These are phyloP conservation scores for Grammomys dolichurus DNA, from an alignment of 2,113 vertebrate genomes.

Conservation along the genomic window DNA sequence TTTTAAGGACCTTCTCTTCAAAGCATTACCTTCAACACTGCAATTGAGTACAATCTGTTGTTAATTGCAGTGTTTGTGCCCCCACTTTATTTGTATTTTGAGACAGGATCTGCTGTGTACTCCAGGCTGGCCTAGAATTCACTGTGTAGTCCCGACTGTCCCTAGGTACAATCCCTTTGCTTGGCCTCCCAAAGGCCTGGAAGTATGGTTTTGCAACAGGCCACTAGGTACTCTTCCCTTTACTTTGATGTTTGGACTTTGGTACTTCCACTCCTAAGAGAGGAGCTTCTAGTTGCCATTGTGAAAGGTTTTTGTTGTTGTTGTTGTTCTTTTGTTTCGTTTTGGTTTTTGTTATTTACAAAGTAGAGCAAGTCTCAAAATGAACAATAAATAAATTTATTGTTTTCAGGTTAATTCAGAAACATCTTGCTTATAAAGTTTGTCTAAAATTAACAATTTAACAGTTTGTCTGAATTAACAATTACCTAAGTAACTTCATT, in stretches of 20 bases:
- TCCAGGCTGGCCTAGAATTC: background rate
- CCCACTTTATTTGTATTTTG: background rate
- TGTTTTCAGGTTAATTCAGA: constrained; percentile 22
- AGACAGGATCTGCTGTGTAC: background rate
- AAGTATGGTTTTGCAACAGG: background rate
- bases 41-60: constrained; percentile 22
- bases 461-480: background rate
- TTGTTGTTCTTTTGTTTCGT: no score
- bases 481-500: background rate
- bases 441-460: background rate
- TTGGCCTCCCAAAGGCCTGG: background rate
- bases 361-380: constrained; percentile 22
- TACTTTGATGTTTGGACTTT: constrained; percentile 37
- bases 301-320: background rate
- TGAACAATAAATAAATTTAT: background rate
- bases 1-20: constrained; percentile 18
- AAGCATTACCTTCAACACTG: background rate
- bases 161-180: background rate
- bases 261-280: background rate
- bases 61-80: constrained; percentile 12
- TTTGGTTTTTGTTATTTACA: background rate
- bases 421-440: constrained; percentile 9
- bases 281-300: background rate
- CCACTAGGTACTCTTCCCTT: background rate
- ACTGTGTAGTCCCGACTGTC: background rate